Evolutionary conservation across 2,113 vertebrate species (phyloP).

Genomic region (Zosterops pallidus): DNA sequence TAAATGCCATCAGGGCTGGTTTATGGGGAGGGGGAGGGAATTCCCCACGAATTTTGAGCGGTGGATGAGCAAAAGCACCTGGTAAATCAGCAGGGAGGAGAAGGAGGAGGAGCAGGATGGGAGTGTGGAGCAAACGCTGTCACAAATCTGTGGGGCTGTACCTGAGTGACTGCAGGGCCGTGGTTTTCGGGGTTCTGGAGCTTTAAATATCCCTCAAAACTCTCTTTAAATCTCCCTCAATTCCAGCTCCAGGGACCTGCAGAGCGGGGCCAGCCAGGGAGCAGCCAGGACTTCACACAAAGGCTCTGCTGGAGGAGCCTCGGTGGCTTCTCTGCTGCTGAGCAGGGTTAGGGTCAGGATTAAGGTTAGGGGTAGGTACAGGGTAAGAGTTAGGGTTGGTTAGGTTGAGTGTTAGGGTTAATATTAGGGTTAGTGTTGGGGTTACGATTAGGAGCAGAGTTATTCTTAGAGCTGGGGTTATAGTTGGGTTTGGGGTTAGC

Average conservation of each 20-base stretch:
- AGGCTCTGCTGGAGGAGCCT: background rate
- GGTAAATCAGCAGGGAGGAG: background rate
- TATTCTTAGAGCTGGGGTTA: fast-evolving
- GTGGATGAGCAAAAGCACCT: background rate
- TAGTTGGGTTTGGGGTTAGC: no score
- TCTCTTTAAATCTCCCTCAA: background rate
- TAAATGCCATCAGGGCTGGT: background rate
- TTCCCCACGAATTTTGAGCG: background rate
- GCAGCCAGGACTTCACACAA: fast-evolving
- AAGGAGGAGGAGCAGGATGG: background rate
- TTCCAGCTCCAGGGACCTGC: background rate
- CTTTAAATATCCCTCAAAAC: background rate
- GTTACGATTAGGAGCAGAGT: no score
- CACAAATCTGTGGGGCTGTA: background rate
- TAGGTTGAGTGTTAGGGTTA: background rate
- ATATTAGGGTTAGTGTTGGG: no score
- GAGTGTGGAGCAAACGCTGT: fast-evolving
- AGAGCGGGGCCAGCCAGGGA: background rate
- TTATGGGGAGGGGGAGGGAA: background rate
- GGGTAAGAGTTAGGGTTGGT: background rate
- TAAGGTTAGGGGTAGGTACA: background rate
- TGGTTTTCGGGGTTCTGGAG: background rate
- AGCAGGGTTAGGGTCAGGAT: no score
- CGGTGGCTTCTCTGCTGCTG: background rate
- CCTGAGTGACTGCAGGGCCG: background rate